A percentile compares a stretch with the other conserved stretches of the same genome.
phyloP scores from a whole-genome alignment of 2,888 invertebrate species.

The Pseudococcus jackbeardsleyi region DNA sequence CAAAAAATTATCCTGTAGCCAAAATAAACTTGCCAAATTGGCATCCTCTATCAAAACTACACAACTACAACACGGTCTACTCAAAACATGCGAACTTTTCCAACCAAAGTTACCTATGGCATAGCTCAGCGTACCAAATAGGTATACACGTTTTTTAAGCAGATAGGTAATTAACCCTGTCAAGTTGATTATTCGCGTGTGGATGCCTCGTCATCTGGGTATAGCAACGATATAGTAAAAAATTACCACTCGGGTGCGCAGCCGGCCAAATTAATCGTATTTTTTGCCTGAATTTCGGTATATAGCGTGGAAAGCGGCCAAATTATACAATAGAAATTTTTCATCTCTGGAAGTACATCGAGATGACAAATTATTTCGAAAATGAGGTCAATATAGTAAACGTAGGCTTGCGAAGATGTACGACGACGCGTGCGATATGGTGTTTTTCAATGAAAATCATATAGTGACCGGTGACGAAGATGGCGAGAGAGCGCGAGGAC shows the following conservation, averaged over 20 bases:
- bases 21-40: constrained; percentile 49
- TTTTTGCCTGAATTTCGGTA: constrained; percentile 6
- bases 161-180: constrained; percentile 16
- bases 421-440: constrained; percentile 52
- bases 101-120: neutral
- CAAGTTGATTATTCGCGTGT: neutral
- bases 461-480: neutral
- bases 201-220: no score
- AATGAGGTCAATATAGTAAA: constrained; percentile 59
- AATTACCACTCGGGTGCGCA: neutral
- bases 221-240: neutral
- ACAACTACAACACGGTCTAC: neutral
- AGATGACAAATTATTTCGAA: constrained; percentile 63
- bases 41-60: constrained; percentile 23
- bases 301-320: constrained; percentile 33
- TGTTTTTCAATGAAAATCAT: constrained; percentile 47
- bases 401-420: constrained; percentile 47
- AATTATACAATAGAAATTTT: constrained; percentile 63
- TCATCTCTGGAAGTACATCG: constrained; percentile 55
- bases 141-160: neutral
- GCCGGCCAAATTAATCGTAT: constrained; percentile 12
- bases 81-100: neutral
- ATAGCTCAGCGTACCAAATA: neutral
- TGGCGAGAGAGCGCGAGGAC: neutral
- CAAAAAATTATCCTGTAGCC: constrained; percentile 7